These are phyloP conservation scores for Capromys pilorides DNA, from an alignment of 2,797 vertebrate species.

Conservation along the genomic window DNA sequence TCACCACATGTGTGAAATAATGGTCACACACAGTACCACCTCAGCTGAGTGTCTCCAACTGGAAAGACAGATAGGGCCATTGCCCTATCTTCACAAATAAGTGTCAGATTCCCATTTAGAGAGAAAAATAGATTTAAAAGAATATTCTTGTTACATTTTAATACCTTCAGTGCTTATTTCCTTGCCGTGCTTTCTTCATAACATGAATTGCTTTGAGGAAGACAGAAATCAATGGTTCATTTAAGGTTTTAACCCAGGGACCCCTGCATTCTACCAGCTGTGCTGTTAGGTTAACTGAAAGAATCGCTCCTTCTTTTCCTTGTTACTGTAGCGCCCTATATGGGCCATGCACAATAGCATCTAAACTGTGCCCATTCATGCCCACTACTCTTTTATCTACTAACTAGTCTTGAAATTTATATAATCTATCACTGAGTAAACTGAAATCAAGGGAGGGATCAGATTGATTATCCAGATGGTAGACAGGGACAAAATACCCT, in stretches of 20 bases:
- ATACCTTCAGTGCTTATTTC: slow-evolving; percentile 80
- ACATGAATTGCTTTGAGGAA: slow-evolving; percentile 82
- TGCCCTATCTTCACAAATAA: slow-evolving; percentile 73
- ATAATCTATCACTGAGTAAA: slow-evolving; percentile 81
- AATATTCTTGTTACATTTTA: slow-evolving; percentile 66
- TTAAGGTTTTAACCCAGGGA: slow-evolving; percentile 81
- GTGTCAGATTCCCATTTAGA: slow-evolving; percentile 66
- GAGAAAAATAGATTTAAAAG: slow-evolving; percentile 47
- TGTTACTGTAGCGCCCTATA: slow-evolving; percentile 50
- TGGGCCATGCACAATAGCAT: slow-evolving; percentile 67
- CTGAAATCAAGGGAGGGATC: slow-evolving; percentile 79
- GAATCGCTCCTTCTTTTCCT: slow-evolving; percentile 66
- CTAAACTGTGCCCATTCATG: slow-evolving; percentile 65
- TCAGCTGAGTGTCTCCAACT: slow-evolving; percentile 49
- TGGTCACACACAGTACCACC: background rate
- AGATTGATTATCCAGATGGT: slow-evolving; percentile 80
- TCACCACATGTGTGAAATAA: slow-evolving; percentile 63
- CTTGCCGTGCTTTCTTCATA: slow-evolving; percentile 80
- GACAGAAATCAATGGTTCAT: slow-evolving; percentile 84
- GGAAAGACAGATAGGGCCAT: slow-evolving; percentile 56
- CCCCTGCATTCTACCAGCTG: slow-evolving; percentile 83
- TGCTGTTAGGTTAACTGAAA: slow-evolving; percentile 83
- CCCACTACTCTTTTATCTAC: slow-evolving; percentile 71
- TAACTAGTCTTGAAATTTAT: slow-evolving; percentile 78
- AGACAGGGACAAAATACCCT: slow-evolving; percentile 68